These are phyloP conservation scores for Lepidotrigona ventralis DNA, from an alignment of 1,140 invertebrate species.

Conservation along the genomic window DNA sequence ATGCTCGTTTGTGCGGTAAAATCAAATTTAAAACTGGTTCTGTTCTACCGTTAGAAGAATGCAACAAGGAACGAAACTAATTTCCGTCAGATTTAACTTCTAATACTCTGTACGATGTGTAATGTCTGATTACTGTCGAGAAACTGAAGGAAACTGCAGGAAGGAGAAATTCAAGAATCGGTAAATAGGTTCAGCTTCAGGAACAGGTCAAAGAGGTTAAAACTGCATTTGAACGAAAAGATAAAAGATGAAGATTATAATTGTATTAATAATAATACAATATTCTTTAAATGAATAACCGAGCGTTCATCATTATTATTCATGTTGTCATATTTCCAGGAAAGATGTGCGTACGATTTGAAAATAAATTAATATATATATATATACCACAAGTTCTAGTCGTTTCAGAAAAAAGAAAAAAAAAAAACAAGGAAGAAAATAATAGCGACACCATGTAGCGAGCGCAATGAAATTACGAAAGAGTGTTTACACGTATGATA, in stretches of 20 bases:
- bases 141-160: too few species aligned
- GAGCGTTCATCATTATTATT: background rate
- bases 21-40: conserved; percentile 20
- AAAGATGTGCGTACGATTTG: background rate
- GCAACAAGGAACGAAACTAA: background rate
- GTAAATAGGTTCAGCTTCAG: background rate
- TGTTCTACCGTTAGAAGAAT: background rate
- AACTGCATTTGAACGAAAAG: background rate
- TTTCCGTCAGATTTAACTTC: background rate
- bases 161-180: background rate
- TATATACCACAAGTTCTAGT: background rate
- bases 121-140: background rate
- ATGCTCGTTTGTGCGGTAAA: background rate
- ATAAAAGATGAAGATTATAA: too few species aligned
- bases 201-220: too few species aligned
- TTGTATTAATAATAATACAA: background rate
- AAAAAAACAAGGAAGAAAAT: background rate
- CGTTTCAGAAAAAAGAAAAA: background rate
- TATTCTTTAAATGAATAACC: background rate
- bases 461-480: background rate
- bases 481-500: background rate
- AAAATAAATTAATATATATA: background rate
- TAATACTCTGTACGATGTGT: too few species aligned
- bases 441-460: too few species aligned
- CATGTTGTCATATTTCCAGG: background rate